Base-by-base conservation (phyloP, 2,797 vertebrate genomes). In the Leptatherina wallacei region DNA sequence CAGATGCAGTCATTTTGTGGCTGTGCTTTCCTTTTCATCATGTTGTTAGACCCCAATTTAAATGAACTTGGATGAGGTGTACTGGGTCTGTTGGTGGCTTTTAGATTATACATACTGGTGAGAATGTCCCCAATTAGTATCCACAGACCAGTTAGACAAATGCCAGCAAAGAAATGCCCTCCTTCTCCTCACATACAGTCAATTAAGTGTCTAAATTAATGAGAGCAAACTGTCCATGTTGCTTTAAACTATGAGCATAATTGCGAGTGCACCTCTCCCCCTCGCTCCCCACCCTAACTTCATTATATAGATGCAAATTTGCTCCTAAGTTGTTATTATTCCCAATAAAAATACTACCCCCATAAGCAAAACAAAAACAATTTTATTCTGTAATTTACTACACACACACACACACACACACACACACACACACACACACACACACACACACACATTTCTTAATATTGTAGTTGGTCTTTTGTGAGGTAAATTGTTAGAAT, bases 1-100 rank as follows among this genome's bases (percentile, higher is more conserved):
- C 64, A 81, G 58, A 81, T 56, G 71, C 51, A 54, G 52, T 79
- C 69, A 63, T 72, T 81, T 54, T 81, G 71, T 71, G 77, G 54
- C 72, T 69, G 60, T 63, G 79, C 61, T 65, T 65, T 40, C 51
- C 54, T 73, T 64, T 79, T 78, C 49, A 82, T 81, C 66, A 81
- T 54, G 72, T 56, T 65, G 69, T 66, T 58, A 51, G 54, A 76
- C 55, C 36, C 52, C 52, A 56, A 52, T 74, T 78, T 72, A 75
- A 82, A 79, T 76, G 0, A 80, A 82, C 66, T 68, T 8, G n/a
- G 56, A 69, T 49, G 59, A 61, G 18, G 49, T 81, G 7, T 61
- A 36, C 30, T 62, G 56, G 79, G 68, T 59, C 65, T 71, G 62
- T 61, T 64, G 59, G 69, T 75, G 64, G 70, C 32, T 72, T 73